Conservation (phyloP, 2,113 vertebrate genomes). For the Zootoca vivipara region DNA sequence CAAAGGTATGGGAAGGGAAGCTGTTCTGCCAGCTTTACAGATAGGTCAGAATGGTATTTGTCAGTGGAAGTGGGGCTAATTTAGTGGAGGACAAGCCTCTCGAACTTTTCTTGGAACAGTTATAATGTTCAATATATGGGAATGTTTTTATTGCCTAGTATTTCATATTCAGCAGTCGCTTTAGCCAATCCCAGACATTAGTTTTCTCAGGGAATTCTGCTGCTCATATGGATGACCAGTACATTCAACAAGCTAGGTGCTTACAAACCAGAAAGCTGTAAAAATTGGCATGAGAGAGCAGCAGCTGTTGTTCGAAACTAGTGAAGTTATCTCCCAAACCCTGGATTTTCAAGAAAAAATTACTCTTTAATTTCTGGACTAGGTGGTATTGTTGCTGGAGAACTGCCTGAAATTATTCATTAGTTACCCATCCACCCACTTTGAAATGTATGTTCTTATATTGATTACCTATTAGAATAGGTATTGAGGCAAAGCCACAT, state of each 20-base stretch:
- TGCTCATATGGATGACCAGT: background rate
- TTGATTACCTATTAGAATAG: background rate
- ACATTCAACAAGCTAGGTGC: background rate
- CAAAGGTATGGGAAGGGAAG: background rate
- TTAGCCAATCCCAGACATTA: background rate
- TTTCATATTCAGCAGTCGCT: background rate
- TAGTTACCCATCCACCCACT: background rate
- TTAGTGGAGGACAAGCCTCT: background rate
- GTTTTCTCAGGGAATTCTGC: background rate
- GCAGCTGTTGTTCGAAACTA: background rate
- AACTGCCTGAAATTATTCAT: background rate
- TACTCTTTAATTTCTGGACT: background rate
- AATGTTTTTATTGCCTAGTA: background rate
- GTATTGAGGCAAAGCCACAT: background rate
- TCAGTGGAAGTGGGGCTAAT: background rate
- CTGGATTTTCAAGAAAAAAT: background rate
- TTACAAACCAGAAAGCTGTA: background rate
- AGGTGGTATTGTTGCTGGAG: background rate
- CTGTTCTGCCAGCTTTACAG: background rate
- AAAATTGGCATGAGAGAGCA: background rate
- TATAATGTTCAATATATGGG: background rate
- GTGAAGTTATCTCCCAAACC: background rate
- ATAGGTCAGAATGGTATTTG: background rate
- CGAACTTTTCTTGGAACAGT: background rate
- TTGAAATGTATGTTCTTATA: background rate